These are phyloP conservation scores for Dicerorhinus sumatrensis DNA, from an alignment of 2,113 vertebrate species.

Conservation along the genomic window DNA sequence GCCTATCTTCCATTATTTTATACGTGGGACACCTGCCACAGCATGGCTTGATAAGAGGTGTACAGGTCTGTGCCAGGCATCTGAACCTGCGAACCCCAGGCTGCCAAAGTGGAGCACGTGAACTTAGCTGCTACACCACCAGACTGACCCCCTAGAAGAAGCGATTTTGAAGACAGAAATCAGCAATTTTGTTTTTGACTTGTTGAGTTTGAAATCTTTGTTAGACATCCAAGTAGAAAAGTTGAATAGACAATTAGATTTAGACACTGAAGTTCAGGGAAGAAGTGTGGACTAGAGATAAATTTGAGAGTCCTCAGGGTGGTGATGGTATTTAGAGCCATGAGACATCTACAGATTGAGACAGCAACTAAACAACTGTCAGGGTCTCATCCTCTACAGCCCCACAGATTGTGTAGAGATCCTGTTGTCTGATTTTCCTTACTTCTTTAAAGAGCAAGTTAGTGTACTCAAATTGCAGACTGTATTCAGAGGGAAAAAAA, in stretches of 20 bases:
- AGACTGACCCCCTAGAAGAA: background rate
- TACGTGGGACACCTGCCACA: no score
- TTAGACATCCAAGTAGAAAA: background rate
- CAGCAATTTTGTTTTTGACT: background rate
- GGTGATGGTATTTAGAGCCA: background rate
- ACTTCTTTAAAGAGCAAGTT: conserved; percentile 8
- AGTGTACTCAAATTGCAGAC: background rate
- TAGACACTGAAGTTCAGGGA: background rate
- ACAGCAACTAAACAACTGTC: background rate
- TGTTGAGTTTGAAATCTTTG: background rate
- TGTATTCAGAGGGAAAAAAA: background rate
- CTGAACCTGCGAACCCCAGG: no score
- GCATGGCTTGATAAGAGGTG: no score
- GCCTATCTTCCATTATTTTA: no score
- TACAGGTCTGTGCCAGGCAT: no score
- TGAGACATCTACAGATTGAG: background rate
- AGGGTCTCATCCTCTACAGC: background rate
- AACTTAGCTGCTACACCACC: no score
- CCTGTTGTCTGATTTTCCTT: background rate
- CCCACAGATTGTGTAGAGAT: background rate
- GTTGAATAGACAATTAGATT: background rate
- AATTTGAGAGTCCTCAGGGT: background rate
- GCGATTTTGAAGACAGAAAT: conserved; percentile 2
- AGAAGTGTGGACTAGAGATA: background rate
- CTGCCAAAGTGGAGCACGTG: no score